phyloP scores from a whole-genome alignment of 2,797 vertebrate species.

The Rhabdomys pumilio region DNA sequence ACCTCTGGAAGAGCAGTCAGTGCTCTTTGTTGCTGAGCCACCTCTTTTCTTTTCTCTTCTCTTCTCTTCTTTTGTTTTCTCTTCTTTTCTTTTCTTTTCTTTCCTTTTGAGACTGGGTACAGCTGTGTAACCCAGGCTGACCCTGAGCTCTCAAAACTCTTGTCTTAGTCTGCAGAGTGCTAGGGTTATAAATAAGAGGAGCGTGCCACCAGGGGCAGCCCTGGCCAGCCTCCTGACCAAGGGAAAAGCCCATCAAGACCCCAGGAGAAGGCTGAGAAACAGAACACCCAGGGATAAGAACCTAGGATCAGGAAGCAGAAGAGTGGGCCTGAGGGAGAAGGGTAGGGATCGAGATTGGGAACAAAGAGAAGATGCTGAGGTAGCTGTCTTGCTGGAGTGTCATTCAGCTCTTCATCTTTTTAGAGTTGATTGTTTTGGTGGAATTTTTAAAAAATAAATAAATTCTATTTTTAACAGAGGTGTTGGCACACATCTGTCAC shows the following conservation, averaged over 20 bases:
- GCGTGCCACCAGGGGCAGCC: background rate
- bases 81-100: too few species aligned
- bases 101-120: background rate
- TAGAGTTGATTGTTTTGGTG: background rate
- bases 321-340: background rate
- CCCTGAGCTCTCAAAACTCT: background rate
- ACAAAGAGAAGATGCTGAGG: background rate
- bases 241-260: background rate
- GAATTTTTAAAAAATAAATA: background rate
- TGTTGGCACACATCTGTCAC: background rate
- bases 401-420: background rate
- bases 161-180: background rate
- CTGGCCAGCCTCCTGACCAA: background rate
- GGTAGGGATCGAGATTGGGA: background rate
- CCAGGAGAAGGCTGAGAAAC: background rate
- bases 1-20: background rate
- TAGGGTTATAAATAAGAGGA: background rate
- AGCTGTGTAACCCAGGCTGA: background rate
- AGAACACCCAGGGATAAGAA: background rate
- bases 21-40: background rate
- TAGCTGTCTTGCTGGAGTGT: background rate
- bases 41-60: background rate
- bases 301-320: background rate
- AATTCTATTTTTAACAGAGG: background rate
- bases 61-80: too few species aligned